These are phyloP conservation scores for Paramormyrops hopkinsi DNA, from an alignment of 2,797 vertebrate species.

Conservation along the genomic window DNA sequence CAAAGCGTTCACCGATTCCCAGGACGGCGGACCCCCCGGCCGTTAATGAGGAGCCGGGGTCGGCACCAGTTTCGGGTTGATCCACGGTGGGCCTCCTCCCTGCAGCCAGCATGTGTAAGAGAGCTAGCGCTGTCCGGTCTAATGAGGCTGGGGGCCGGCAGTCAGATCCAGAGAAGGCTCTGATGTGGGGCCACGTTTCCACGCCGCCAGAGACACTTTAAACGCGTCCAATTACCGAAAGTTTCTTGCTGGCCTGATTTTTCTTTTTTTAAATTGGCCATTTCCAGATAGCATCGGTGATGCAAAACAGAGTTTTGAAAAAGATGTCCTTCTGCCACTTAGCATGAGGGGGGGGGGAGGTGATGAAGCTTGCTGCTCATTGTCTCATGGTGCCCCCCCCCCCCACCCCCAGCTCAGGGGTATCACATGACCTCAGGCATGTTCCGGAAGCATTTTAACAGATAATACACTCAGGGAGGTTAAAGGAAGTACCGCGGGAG, in stretches of 20 bases:
- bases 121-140: not conserved
- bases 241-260: constrained; percentile 11
- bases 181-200: not conserved
- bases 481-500: constrained; percentile 24
- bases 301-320: constrained; percentile 19
- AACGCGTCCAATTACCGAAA: constrained; percentile 21
- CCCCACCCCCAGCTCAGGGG: not conserved
- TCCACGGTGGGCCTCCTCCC: not conserved
- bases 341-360: not conserved
- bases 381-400: not conserved
- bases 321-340: constrained; percentile 31
- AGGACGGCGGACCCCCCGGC: not conserved
- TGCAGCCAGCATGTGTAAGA: not conserved
- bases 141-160: constrained; percentile 12
- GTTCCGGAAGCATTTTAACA: constrained; percentile 16
- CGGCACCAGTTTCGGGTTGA: not conserved
- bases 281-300: constrained; percentile 17
- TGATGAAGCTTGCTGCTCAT: constrained; percentile 17
- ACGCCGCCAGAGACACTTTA: not conserved
- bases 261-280: constrained; percentile 30
- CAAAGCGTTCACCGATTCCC: not conserved
- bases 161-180: not conserved
- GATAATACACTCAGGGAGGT: not conserved
- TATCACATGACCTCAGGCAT: constrained; percentile 9
- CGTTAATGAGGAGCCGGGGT: not conserved